Conservation (phyloP, 2,113 vertebrate genomes). For the Epinephelus moara region DNA sequence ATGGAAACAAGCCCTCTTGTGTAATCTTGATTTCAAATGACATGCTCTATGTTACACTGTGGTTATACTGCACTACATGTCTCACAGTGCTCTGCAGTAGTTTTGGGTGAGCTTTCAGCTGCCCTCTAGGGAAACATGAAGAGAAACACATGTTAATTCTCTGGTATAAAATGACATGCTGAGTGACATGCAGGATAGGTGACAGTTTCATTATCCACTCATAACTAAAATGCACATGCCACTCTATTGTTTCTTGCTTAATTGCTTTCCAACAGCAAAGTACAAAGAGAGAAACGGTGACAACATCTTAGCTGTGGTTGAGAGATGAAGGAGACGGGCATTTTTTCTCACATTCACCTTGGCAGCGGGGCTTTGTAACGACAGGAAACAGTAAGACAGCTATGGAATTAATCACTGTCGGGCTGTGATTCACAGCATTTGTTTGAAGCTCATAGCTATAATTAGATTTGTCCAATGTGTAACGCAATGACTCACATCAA, state of each 20-base stretch:
- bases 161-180: not conserved
- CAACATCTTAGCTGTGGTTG: constrained; percentile 26
- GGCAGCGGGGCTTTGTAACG: constrained; percentile 12
- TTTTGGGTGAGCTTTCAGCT: constrained; percentile 20
- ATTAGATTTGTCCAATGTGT: constrained; percentile 42
- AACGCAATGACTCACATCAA: constrained; percentile 40
- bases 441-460: constrained; percentile 39
- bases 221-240: not conserved
- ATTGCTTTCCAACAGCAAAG: not conserved
- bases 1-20: not conserved
- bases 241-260: not conserved
- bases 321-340: not conserved
- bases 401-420: constrained; percentile 50
- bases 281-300: not conserved
- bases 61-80: not conserved
- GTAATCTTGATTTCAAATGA: not conserved
- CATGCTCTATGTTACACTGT: not conserved
- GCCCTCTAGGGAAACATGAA: constrained; percentile 42
- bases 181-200: not conserved
- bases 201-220: constrained; percentile 6
- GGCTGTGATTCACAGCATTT: constrained; percentile 38
- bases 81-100: not conserved
- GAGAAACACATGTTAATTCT: constrained; percentile 10
- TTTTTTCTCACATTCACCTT: constrained; percentile 28
- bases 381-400: constrained; percentile 14